Conservation (phyloP, 2,113 vertebrate species). For the Atherinomorus stipes region DNA sequence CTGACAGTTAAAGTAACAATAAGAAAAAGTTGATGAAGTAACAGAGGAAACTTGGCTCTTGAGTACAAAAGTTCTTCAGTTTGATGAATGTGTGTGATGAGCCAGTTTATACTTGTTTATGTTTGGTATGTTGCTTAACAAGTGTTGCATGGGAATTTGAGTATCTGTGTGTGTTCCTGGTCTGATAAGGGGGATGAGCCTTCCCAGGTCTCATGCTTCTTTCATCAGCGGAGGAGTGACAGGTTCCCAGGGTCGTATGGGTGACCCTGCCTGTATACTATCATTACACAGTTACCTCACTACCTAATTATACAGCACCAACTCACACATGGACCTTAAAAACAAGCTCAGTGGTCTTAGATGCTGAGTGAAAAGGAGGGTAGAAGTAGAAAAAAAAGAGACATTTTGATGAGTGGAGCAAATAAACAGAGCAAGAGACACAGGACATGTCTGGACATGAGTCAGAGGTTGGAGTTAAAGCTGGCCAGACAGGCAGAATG, state of each 20-base stretch:
- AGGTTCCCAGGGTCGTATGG: conserved; percentile 80
- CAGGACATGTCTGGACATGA: conserved; percentile 73
- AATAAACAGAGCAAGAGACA: conserved; percentile 47
- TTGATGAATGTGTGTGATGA: conserved; percentile 20
- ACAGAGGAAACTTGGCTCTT: not conserved
- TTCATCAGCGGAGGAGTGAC: conserved; percentile 78
- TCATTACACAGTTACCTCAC: conserved; percentile 78
- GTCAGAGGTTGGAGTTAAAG: conserved; percentile 65
- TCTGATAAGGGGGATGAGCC: conserved; percentile 78
- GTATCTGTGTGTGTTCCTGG: conserved; percentile 51
- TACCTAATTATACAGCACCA: conserved; percentile 66
- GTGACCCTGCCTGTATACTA: conserved; percentile 67
- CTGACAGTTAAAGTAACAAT: not conserved
- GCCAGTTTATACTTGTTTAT: conserved; percentile 37
- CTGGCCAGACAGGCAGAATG: conserved; percentile 47
- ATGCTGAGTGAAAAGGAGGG: conserved; percentile 39
- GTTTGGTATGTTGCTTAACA: conserved; percentile 5
- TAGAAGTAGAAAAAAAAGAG: conserved; percentile 26
- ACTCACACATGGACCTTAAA: conserved; percentile 23
- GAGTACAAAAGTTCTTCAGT: not conserved
- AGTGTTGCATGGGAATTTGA: conserved; percentile 32
- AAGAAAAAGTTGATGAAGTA: conserved; percentile 1
- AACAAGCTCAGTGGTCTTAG: conserved; percentile 35
- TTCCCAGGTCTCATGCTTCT: conserved; percentile 77
- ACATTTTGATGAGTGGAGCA: conserved; percentile 44